phyloP scores from a whole-genome alignment of 1,140 invertebrate species.

The Rhopalosiphum padi region DNA sequence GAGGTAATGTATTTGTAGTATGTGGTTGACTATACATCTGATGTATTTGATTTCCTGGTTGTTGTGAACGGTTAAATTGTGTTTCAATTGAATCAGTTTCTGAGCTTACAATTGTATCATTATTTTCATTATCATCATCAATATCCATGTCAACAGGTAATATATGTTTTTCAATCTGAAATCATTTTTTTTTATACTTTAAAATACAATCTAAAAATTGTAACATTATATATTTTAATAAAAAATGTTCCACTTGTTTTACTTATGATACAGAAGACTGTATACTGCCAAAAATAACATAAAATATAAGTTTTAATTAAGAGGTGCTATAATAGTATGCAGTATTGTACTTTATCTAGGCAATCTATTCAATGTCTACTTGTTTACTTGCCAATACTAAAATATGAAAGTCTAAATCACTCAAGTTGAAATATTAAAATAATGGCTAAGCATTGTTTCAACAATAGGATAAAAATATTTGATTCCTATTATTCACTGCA shows the following conservation, averaged over 20 bases:
- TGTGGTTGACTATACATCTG: slow-evolving; percentile 57
- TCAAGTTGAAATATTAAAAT: background rate
- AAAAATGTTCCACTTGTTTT: background rate
- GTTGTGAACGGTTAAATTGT: background rate
- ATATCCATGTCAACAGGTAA: slow-evolving; percentile 65
- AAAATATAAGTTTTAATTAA: background rate
- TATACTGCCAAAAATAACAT: background rate
- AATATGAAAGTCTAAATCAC: background rate
- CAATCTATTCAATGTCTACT: background rate
- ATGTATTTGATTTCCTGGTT: slow-evolving; percentile 40
- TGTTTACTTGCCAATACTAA: background rate
- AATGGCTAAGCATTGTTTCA: background rate
- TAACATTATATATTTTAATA: background rate
- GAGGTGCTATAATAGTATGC: background rate
- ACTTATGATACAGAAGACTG: background rate
- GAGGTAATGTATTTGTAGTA: slow-evolving; percentile 64
- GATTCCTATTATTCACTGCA: background rate
- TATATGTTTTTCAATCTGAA: slow-evolving; percentile 52
- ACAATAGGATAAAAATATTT: background rate
- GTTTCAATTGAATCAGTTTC: slow-evolving; percentile 5
- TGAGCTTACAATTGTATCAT: slow-evolving; percentile 48
- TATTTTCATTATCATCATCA: slow-evolving; percentile 63
- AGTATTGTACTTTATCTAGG: background rate
- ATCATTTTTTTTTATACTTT: background rate
- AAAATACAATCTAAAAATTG: background rate